These are phyloP conservation scores for Masticophis lateralis DNA, from an alignment of 2,797 vertebrate species.

Conservation along the genomic window DNA sequence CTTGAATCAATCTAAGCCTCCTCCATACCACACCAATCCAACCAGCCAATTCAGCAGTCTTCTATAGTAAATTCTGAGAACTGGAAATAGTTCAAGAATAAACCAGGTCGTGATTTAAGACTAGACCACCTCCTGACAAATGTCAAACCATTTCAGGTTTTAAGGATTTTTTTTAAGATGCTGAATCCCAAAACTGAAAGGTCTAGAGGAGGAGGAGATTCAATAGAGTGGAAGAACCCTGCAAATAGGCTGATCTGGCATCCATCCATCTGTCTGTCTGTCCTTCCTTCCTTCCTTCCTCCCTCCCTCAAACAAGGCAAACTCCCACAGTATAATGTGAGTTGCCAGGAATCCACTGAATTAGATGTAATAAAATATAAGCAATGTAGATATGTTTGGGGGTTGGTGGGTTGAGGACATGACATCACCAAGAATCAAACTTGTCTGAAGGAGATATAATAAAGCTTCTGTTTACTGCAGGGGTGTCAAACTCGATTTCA, in stretches of 20 bases:
- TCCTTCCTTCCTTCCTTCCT: no score
- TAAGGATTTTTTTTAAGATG: not conserved
- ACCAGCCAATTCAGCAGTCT: not conserved
- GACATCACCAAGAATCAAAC: not conserved
- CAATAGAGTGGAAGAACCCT: not conserved
- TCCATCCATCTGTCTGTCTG: not conserved
- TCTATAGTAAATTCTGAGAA: not conserved
- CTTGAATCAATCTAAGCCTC: not conserved
- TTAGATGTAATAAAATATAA: not conserved
- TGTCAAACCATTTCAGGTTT: not conserved
- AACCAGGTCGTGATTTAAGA: not conserved
- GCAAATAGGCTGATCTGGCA: not conserved
- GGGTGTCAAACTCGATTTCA: no score
- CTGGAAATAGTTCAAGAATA: not conserved
- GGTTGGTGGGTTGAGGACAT: not conserved
- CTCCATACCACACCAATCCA: not conserved
- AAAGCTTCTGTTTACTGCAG: not conserved
- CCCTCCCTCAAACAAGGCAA: no score
- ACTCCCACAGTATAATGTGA: not conserved
- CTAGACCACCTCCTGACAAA: not conserved
- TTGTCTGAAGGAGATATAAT: not conserved
- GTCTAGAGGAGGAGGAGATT: not conserved
- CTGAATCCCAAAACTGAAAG: not conserved
- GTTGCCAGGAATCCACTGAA: not conserved
- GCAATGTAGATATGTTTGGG: not conserved